phyloP scores from a whole-genome alignment of 64 coral and sea anemone genomes.

The Acropora yongei region DNA sequence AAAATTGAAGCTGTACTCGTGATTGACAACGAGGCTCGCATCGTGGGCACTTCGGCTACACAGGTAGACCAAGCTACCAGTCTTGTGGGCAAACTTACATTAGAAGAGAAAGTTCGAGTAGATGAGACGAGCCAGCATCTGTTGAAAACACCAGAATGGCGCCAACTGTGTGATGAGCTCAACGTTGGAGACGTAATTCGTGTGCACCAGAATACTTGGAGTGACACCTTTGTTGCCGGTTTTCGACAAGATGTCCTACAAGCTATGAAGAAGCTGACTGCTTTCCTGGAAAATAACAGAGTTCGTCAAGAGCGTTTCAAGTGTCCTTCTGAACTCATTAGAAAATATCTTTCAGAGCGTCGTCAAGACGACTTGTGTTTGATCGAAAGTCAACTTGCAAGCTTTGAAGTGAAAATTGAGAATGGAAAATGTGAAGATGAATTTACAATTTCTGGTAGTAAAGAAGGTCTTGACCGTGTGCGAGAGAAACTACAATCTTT shows the following conservation, averaged over 20 bases:
- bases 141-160: constrained; percentile 45
- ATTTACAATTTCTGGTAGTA: constrained; percentile 52
- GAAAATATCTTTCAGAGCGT: constrained; percentile 27
- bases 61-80: constrained; percentile 44
- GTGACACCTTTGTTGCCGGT: constrained; percentile 51
- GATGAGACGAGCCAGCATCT: constrained; percentile 49
- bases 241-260: constrained; percentile 45
- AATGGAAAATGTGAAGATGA: background rate
- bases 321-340: background rate
- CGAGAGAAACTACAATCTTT: background rate
- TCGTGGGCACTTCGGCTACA: constrained; percentile 35
- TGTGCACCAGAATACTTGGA: constrained; percentile 19
- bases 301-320: constrained; percentile 16
- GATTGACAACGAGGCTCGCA: constrained; percentile 13
- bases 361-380: constrained; percentile 17
- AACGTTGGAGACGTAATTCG: background rate
- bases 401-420: constrained; percentile 30
- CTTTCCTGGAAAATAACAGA: constrained; percentile 34
- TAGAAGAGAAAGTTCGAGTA: constrained; percentile 59
- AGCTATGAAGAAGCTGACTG: constrained; percentile 20
- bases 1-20: constrained; percentile 62
- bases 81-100: constrained; percentile 40
- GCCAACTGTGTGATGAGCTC: constrained; percentile 16
- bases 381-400: constrained; percentile 17
- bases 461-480: constrained; percentile 15